A percentile compares a stretch with the other conserved stretches of the same genome.
Evolutionary conservation across 2,888 invertebrate genomes (phyloP).

Genomic region (Tetragonisca angustula): DNA sequence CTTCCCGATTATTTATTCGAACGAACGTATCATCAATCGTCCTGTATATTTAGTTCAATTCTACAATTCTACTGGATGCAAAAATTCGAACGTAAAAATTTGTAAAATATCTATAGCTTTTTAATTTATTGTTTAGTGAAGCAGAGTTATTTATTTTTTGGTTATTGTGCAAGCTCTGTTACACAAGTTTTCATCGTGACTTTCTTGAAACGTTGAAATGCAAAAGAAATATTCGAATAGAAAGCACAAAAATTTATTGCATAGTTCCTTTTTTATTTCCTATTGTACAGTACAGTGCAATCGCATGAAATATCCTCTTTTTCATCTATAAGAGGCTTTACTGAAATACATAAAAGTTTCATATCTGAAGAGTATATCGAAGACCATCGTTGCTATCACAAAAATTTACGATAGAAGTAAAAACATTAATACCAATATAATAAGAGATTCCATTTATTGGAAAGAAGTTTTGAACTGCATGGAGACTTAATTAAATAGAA

Average conservation of each 20-base stretch:
- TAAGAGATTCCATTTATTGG: neutral
- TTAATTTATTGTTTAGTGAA: neutral
- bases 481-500: no score
- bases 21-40: neutral
- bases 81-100: no score
- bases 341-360: neutral
- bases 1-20: neutral
- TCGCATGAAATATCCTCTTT: neutral
- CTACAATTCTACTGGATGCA: neutral
- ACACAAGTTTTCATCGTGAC: neutral
- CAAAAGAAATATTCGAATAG: neutral
- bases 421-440: no score
- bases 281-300: neutral
- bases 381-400: neutral
- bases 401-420: neutral
- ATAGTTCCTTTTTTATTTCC: neutral
- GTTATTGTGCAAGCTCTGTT: no score
- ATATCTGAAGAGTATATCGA: neutral
- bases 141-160: neutral
- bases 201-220: neutral
- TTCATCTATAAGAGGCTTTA: neutral
- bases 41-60: neutral
- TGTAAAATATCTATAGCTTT: neutral
- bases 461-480: neutral
- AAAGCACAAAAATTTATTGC: neutral